Base-by-base conservation (phyloP, 92 coral and sea anemone species). In the Pocillopora meandrina region DNA sequence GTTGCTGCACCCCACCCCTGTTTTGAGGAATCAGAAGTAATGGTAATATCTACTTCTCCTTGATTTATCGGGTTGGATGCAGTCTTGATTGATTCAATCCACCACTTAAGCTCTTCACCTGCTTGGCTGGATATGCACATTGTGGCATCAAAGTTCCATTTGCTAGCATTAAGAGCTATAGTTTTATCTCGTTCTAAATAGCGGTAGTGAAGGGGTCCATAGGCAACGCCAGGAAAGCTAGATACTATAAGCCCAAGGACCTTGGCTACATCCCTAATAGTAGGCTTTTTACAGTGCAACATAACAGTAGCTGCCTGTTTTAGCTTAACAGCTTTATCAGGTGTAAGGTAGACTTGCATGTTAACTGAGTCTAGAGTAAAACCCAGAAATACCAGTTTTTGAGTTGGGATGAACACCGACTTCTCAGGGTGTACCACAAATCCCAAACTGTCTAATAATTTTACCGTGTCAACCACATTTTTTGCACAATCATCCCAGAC, bases 191-290 rank as follows among this genome's bases (percentile, higher is more conserved):
- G 10, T 67, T 85, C 88, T 12, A 85, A 81, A 42, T 85, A 3
- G 59, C 83, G 52, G 34, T 85, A 85, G 73, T 76, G 77, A 66
- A 85, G 88, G 57, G 88, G 77, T 0, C 83, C 78, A 52, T 84
- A 70, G 49, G 77, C 56, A 36, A 84, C 88, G 55, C 83, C 88
- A 63, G 88, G 88, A 65, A 84, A 84, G 66, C 80, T 74, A 19
- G 88, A 76, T 57, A 84, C 83, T 56, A 76, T 23, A 76, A 84
- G 76, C 6, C 88, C 88, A 67, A 85, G 76, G 26, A 77, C 83
- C 64, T 85, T 76, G 67, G 88, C 88, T 31, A 85, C 83, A 11
- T 77, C 71, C 35, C 77, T 83, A 68, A 85, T 85, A 10, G 83
- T 26, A 26, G 26, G 26, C 26, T 26, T 26, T 26, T 26, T 26